Evolutionary conservation across 2,797 vertebrate species (phyloP), one percentile per base, ranked within the genome.

Genomic region (Typhlichthys eigenmanni): DNA sequence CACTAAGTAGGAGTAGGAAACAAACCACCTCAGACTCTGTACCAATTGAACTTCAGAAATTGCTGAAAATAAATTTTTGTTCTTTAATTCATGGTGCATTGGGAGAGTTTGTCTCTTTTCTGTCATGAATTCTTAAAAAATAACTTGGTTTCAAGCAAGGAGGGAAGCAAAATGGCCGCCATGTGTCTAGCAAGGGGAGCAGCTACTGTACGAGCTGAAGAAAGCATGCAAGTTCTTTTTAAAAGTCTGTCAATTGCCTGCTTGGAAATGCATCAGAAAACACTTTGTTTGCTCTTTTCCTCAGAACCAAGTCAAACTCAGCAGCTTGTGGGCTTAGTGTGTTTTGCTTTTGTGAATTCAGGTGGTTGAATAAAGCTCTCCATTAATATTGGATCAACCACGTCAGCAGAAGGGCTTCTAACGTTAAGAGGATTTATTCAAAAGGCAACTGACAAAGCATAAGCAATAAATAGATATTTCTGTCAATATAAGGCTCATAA

Each of bases 351-450:
- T 76, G 59, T 72, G 60, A 76, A 78, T 75, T 75, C 66, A 74
- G 74, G 68, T 84, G 69, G 78, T 73, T 74, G 43, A 76, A 79
- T 81, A 85, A 75, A n/a, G 66, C 73, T 47, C 71, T 50, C 13
- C 29, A 81, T 86, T 77, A 83, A 84, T 83, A 76, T 77, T 81
- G 64, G 71, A 86, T 85, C 74, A 83, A 76, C 61, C 45, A 77
- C 66, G 52, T 81, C 85, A 80, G 81, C 80, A 68, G 65, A 72
- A 60, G 61, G 9, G 63, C 69, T 70, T 84, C 55, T n/a, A 71
- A 65, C 73, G 55, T 65, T 55, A 38, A 38, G 34, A 38, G 63
- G 32, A 54, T 46, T 54, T 56, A 60, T 85, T 80, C 45, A 68
- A 74, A 62, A 17, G 10, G 13, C 13, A 54, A 58, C 47, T 2